These are phyloP conservation scores for Drosophila takahashii DNA, from an alignment of 1,140 invertebrate genomes.

Conservation along the genomic window DNA sequence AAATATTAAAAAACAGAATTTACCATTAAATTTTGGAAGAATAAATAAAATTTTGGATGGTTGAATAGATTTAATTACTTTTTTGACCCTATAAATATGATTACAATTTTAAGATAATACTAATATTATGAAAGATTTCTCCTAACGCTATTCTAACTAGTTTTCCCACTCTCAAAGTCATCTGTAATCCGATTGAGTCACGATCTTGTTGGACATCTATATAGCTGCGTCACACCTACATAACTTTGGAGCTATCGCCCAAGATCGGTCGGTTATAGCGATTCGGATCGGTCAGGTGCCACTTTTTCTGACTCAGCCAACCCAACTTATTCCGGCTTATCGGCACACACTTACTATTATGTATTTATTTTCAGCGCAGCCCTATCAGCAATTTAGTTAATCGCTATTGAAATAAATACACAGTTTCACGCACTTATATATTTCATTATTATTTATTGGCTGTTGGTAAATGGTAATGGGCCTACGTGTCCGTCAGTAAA, in stretches of 20 bases:
- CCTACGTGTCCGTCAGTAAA: conserved; percentile 44
- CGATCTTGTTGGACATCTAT: background rate
- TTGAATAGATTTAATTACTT: too few relatives aligned
- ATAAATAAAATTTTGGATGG: too few relatives aligned
- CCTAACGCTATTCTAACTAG: background rate
- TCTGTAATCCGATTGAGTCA: conserved; percentile 11
- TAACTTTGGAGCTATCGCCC: background rate
- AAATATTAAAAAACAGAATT: too few relatives aligned
- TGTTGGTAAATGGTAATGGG: conserved; percentile 39
- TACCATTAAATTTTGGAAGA: too few relatives aligned
- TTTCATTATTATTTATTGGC: conserved; percentile 64
- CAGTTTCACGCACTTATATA: conserved; percentile 11
- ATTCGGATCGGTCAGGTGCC: conserved; percentile 8
- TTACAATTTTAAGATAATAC: too few relatives aligned
- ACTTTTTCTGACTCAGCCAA: conserved; percentile 15
- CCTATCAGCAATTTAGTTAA: conserved; percentile 55
- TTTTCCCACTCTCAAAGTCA: conserved; percentile 3
- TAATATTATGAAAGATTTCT: too few relatives aligned
- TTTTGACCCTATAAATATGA: too few relatives aligned
- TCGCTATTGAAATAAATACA: conserved; percentile 17
- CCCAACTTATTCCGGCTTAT: conserved; percentile 2
- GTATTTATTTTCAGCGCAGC: conserved; percentile 5
- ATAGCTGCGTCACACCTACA: background rate
- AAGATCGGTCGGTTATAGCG: background rate
- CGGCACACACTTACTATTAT: background rate